Conservation (phyloP, 2,888 invertebrate genomes). For the Scaptomyza parva region DNA sequence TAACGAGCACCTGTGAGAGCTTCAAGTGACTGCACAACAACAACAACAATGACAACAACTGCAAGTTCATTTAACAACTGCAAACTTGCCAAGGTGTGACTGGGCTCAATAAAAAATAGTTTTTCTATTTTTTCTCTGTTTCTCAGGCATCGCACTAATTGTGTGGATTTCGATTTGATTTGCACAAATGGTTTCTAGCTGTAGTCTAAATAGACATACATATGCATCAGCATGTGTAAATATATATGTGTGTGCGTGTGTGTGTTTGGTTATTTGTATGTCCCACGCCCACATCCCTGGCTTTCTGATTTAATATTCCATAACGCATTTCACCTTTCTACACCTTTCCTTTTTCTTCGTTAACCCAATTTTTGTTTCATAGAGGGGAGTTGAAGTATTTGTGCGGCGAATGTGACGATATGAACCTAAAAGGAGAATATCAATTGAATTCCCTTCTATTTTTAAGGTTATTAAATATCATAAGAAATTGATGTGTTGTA, state of each 20-base stretch:
- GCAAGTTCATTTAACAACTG: conserved; percentile 38
- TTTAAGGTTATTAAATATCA: neutral
- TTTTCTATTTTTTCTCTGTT: no score
- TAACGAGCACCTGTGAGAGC: conserved; percentile 60
- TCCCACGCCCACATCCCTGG: conserved; percentile 30
- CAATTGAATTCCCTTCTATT: neutral
- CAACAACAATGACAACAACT: conserved; percentile 7
- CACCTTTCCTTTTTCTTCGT: conserved; percentile 49
- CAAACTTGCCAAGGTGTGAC: conserved; percentile 18
- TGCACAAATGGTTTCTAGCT: conserved; percentile 31
- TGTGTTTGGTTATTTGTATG: conserved; percentile 3
- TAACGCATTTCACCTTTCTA: conserved; percentile 31
- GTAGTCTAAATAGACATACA: neutral
- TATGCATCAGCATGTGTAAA: neutral
- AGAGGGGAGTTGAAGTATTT: neutral
- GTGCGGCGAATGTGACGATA: neutral
- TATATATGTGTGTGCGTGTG: neutral
- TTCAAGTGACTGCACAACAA: conserved; percentile 27
- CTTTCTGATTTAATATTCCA: conserved; percentile 13
- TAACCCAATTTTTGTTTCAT: conserved; percentile 53
- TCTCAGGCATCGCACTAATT: conserved; percentile 49
- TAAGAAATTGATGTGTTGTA: no score
- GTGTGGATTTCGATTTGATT: conserved; percentile 36
- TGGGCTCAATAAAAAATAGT: neutral
- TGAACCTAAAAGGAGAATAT: neutral